Base-by-base conservation (phyloP, 2,113 vertebrate species). In the Panthera leo region DNA sequence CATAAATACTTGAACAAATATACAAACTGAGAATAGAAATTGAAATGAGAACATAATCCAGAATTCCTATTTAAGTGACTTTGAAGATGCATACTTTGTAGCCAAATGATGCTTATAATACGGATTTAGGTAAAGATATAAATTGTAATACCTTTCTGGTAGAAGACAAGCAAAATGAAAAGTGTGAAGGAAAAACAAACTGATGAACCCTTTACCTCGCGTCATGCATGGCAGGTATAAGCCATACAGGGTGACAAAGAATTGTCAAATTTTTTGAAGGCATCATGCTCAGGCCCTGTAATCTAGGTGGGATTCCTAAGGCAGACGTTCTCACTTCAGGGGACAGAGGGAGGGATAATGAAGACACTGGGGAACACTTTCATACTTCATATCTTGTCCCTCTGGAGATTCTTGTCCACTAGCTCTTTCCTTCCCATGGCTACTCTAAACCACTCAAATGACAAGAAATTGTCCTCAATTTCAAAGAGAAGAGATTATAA, bases 111-210 rank as follows among this genome's bases (percentile, higher is more conserved):
- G 21, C 7, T 58, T 58, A 58, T 58, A 5, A 58, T 58, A 19
- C 55, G 21, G 55, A 7, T 58, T 23, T 58, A 58, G 19, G 5
- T 23, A 58, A 23, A 58, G 55, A 58, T 58, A 58, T 58, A 58
- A 21, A 58, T 58, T 58, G 80, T 82, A 85, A 88, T 95, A 92
- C 75, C 90, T 67, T 96, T 79, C 92, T 89, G 80, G 80, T 82
- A 93, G 96, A 96, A 98, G 80, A 80, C 61, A 92, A 94, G 97
- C 97, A 98, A 97, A 97, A 92, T 97, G 96, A 98, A 97, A 98
- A 97, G 97, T 97, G 94, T 94, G 88, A 95, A 97, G 29, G 51
- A 51, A 96, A 98, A 96, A 85, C 75, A 85, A 97, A 85, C 94
- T 96, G 97, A 96, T 96, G 96, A 98, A 97, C 95, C 70, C 92